Evolutionary conservation across 1,140 invertebrate species (phyloP), one percentile per base, ranked within the genome.

Genomic region (Drosophila murphyi): DNA sequence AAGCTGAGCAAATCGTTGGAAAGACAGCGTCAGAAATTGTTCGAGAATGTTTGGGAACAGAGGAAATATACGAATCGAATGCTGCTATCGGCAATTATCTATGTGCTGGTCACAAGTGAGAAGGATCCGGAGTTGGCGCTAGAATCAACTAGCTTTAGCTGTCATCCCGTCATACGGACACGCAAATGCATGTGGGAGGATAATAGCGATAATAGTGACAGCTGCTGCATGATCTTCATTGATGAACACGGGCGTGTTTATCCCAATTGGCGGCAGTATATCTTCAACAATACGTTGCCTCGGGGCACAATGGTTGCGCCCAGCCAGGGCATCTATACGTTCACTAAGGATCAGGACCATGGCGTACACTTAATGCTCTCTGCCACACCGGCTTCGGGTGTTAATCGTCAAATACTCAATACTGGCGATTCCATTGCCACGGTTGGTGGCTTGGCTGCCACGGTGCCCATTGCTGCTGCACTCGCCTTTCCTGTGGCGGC

Each of bases 171-270:
- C 28, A 81, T 92, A 32, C 90, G 90, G 6, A 92, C 90, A 0
- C 81, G 90, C 5, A 90, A 88, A 47, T 92, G 90, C 51, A 45
- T 92, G 50, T 34, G 47, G 3, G 57, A 74, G 20, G 74, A 64
- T 6, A 65, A 68, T 28, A 65, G 68, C 28, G 76, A 75, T 8
- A 78, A 76, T 34, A 92, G 90, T 51, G 75, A 76, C 10, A 70
- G 74, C 29, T 92, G 90, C 31, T 92, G 90, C 72, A 92, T 92
- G 90, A 72, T 83, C 41, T 92, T 92, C 4, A 77, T 92, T 2
- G 90, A 92, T 37, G 90, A 92, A 32, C 70, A 82, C 12, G 88
- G 78, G 0, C 76, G 90, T 0, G 78, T 92, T 2, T 92, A 92
- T 61, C 39, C 62, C 32, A 92, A 90, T 62, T 92, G 90, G 90